A percentile compares a stretch with the other conserved stretches of the same genome.
Evolutionary conservation across 2,888 invertebrate genomes (phyloP).

Genomic region (Aproaerema taeniolella): DNA sequence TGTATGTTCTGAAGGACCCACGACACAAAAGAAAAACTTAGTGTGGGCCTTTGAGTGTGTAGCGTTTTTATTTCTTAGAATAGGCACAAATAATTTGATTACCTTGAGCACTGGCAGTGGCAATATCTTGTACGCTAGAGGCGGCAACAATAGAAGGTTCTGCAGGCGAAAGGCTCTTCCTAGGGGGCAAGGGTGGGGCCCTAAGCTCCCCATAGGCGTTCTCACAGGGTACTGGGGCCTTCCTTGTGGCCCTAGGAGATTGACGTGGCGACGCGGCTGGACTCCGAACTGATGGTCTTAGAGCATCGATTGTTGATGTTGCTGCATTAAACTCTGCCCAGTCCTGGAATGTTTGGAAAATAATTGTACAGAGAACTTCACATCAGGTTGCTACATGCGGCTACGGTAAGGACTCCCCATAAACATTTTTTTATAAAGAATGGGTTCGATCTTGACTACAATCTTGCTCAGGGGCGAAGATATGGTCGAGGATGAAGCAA

Average conservation of each 20-base stretch:
- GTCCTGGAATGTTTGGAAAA: slow-evolving; percentile 71
- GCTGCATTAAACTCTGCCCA: slow-evolving; percentile 81
- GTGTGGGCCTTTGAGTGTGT: no score
- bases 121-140: slow-evolving; percentile 62
- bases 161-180: slow-evolving; percentile 74
- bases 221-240: slow-evolving; percentile 40
- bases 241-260: slow-evolving; percentile 50
- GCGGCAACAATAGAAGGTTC: slow-evolving; percentile 51
- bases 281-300: slow-evolving; percentile 67
- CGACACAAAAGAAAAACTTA: no score
- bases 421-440: no score
- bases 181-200: slow-evolving; percentile 75
- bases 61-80: no score
- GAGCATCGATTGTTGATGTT: slow-evolving; percentile 78
- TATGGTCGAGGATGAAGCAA: no score
- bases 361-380: no score
- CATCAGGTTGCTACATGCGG: no score
- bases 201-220: slow-evolving; percentile 64
- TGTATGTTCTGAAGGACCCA: no score
- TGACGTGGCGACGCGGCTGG: slow-evolving; percentile 78
- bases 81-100: no score
- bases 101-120: slow-evolving; percentile 45
- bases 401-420: no score
- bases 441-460: no score
- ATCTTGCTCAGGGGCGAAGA: no score